These are phyloP conservation scores for Murina feae DNA, from an alignment of 2,113 vertebrate species.

Conservation along the genomic window DNA sequence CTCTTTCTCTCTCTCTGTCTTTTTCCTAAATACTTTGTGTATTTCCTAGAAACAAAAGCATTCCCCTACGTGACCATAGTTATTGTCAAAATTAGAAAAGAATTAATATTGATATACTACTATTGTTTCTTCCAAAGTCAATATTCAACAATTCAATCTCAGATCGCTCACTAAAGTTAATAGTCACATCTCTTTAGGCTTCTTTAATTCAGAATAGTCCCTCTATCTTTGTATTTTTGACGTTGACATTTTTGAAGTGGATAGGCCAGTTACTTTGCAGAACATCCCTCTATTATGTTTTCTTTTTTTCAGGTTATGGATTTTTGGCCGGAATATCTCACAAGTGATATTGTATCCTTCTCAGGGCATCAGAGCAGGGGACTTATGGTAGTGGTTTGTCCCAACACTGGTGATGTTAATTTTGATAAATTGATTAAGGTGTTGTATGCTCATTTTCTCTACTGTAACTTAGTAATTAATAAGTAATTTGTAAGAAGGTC, in stretches of 20 bases:
- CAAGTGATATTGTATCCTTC: background rate
- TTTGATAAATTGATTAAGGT: background rate
- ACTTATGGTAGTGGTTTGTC: background rate
- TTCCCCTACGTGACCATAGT: background rate
- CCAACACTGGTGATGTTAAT: background rate
- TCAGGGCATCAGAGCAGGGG: background rate
- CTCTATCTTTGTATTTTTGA: background rate
- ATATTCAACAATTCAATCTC: background rate
- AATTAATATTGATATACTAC: background rate
- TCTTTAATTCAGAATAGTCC: background rate
- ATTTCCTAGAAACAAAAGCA: background rate
- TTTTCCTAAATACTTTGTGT: background rate
- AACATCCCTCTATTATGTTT: background rate
- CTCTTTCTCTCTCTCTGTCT: background rate
- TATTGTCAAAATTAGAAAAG: background rate
- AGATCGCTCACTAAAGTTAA: background rate
- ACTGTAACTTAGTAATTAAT: background rate
- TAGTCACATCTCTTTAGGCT: background rate
- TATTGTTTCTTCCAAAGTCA: background rate
- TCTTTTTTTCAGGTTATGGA: background rate
- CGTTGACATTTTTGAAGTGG: background rate
- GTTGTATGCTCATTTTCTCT: background rate
- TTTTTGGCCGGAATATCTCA: background rate
- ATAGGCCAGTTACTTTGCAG: background rate
- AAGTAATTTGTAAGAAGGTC: background rate